phyloP scores from a whole-genome alignment of 2,888 invertebrate species.

The Hydropsyche betteni region DNA sequence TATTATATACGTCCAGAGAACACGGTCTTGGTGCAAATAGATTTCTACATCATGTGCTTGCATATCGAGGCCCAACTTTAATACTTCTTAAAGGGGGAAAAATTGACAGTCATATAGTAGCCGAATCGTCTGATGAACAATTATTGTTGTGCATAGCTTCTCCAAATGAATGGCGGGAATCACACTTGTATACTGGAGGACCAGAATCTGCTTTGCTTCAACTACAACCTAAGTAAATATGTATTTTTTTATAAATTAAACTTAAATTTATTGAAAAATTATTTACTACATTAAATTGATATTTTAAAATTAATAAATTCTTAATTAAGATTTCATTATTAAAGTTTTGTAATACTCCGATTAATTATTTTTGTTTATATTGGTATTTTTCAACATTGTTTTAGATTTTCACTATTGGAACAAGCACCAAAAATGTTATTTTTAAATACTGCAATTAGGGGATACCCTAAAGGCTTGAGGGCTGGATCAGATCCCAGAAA shows the following conservation, averaged over 20 bases:
- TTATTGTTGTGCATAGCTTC: constrained; percentile 79
- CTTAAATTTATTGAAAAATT: too few species aligned
- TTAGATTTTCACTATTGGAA: constrained; percentile 68
- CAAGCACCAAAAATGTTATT: constrained; percentile 81
- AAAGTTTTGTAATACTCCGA: too few species aligned
- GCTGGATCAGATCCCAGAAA: constrained; percentile 83
- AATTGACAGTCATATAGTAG: constrained; percentile 27
- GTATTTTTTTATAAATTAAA: too few species aligned
- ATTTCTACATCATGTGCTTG: constrained; percentile 86
- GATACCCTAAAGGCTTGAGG: constrained; percentile 84
- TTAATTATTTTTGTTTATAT: too few species aligned
- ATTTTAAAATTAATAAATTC: too few species aligned
- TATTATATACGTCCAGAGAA: constrained; percentile 83
- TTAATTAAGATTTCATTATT: too few species aligned
- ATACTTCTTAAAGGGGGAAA: constrained; percentile 67
- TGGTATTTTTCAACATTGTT: constrained; percentile 39
- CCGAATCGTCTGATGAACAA: constrained; percentile 56
- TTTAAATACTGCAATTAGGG: constrained; percentile 83
- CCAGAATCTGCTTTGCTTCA: constrained; percentile 82
- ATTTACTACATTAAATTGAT: too few species aligned
- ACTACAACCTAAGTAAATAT: constrained; percentile 72
- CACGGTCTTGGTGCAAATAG: constrained; percentile 90
- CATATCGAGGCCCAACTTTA: constrained; percentile 77
- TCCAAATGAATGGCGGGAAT: constrained; percentile 86
- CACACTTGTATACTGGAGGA: constrained; percentile 84